Conservation (phyloP, 2,797 vertebrate genomes). For the Pristis pectinata region DNA sequence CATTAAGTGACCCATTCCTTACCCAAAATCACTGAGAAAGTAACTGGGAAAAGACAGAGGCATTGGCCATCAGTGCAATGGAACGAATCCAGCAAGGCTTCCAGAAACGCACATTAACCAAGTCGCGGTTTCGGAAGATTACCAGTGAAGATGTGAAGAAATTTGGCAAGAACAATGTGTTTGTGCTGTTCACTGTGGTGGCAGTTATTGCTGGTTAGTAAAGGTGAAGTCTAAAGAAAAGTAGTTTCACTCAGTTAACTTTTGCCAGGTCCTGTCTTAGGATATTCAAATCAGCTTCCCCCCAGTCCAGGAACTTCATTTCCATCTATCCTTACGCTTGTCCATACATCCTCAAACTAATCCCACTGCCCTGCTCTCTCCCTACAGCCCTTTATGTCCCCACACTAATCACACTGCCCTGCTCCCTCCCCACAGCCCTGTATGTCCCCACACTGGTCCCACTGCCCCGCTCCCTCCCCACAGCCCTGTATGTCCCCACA, state of each 20-base stretch:
- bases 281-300: constrained; percentile 43
- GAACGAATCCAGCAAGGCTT: constrained; percentile 85
- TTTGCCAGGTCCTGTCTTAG: constrained; percentile 42
- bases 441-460: neutral
- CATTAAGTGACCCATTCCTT: neutral
- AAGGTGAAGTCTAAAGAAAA: constrained; percentile 31
- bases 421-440: neutral
- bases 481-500: no score
- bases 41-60: constrained; percentile 70
- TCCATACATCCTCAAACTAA: no score
- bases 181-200: constrained; percentile 84
- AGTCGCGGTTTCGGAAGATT: constrained; percentile 88
- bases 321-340: no score
- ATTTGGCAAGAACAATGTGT: constrained; percentile 84
- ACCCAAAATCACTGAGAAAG: constrained; percentile 54
- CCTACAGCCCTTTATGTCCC: no score
- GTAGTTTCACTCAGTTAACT: constrained; percentile 47
- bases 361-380: no score
- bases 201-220: constrained; percentile 85
- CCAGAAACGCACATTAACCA: constrained; percentile 83
- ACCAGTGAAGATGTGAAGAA: constrained; percentile 83
- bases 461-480: no score
- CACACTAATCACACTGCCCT: neutral
- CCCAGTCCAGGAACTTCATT: no score
- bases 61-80: constrained; percentile 67